Evolutionary conservation across 2,113 vertebrate species (phyloP), one percentile per base, ranked within the genome.

Genomic region (Typhlomys cinereus): DNA sequence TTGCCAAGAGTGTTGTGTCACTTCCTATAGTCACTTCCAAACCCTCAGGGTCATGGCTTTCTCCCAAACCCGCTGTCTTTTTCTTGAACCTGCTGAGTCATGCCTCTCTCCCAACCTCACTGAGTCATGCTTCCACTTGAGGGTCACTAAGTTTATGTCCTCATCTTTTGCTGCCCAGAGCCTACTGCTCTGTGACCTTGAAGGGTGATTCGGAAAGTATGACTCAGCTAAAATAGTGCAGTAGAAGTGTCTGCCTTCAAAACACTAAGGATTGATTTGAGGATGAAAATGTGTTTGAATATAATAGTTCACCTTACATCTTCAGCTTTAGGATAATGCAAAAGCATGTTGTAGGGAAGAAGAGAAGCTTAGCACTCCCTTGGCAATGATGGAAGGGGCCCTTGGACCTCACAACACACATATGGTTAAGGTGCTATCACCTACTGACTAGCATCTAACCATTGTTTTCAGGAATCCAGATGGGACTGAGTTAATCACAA

Each of bases 261-360:
- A 39, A 9, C 4, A 4, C 39, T 81, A n/a, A n/a, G 1, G 14
- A 80, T 41, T 74, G 2, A 29, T 88, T 2, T 41, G 31, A 83
- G n/a, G 5, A 39, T 86, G 74, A 89, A n/a, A 85, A 39, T 76
- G 70, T 82, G 8, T 83, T 88, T 92, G 54, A 75, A 71, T 54
- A 48, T 29, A 52, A 21, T 44, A 17, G 48, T 44, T 66, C 29
- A 36, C 34, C 12, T 36, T 75, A 21, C 11, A 64, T 75, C 66
- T 91, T 21, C 14, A 67, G 1, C 25, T 75, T 66, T 74, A 13
- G 21, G 57, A 36, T 46, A 64, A 7, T 8, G 39, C 23, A 67
- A n/a, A n/a, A n/a, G n/a, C n/a, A n/a, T n/a, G n/a, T n/a, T n/a
- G n/a, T n/a, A n/a, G n/a, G n/a, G n/a, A n/a, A n/a, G n/a, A n/a